Evolutionary conservation across 2,888 invertebrate species (phyloP).

Genomic region (Cactoblastis cactorum): DNA sequence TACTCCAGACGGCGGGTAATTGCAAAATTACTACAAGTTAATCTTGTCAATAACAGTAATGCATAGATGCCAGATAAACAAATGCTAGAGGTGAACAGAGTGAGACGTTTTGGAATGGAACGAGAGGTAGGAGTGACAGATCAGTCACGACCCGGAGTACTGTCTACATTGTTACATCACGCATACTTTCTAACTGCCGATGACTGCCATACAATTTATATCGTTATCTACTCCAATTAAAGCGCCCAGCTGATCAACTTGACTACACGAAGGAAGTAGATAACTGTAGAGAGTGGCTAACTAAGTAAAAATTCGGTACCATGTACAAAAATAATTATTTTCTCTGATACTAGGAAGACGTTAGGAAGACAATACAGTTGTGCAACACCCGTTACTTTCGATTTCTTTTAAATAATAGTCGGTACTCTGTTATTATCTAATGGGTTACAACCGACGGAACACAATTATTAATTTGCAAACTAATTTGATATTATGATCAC

Average conservation of each 20-base stretch:
- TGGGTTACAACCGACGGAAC: conserved; percentile 33
- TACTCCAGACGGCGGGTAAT: conserved; percentile 14
- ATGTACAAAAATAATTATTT: not conserved
- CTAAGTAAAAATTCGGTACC: conserved; percentile 38
- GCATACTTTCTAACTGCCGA: conserved; percentile 60
- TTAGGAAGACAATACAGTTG: conserved; percentile 58
- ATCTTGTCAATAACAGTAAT: conserved; percentile 14
- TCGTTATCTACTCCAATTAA: conserved; percentile 62
- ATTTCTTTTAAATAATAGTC: conserved; percentile 48
- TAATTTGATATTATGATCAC: conserved; percentile 27
- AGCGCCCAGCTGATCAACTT: conserved; percentile 37
- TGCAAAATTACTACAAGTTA: conserved; percentile 15
- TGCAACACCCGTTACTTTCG: conserved; percentile 56
- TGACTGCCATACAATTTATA: conserved; percentile 60
- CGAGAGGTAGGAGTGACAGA: conserved; percentile 39
- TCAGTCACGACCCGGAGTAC: conserved; percentile 51
- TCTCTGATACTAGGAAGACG: conserved; percentile 38
- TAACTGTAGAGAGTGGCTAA: conserved; percentile 26
- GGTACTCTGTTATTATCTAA: conserved; percentile 35
- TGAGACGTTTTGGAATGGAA: conserved; percentile 35
- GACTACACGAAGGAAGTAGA: conserved; percentile 23
- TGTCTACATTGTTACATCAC: conserved; percentile 61
- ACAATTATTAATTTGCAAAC: conserved; percentile 19
- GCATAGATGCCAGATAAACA: conserved; percentile 10
- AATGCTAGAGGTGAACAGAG: conserved; percentile 17